Base-by-base conservation (phyloP, 2,797 vertebrate genomes). In the Hemibagrus guttatus region DNA sequence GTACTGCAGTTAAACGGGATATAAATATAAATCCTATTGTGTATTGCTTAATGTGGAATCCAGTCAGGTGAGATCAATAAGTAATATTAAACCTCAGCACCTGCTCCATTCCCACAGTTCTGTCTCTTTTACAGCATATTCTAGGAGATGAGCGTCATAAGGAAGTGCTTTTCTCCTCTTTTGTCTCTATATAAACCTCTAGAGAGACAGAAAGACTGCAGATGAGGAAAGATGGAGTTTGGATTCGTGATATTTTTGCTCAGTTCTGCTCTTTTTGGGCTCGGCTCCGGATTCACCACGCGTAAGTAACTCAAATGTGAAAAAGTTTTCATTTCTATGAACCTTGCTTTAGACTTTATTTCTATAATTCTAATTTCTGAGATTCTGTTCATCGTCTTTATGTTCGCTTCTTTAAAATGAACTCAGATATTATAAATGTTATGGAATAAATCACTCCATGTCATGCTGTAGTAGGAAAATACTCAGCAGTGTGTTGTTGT, bases 221-320 rank as follows among this genome's bases (percentile, higher is more conserved):
- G 68, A 23, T 71, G 66, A 83, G 52, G 16, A 23, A 84, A 39
- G 82, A 84, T 84, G 82, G 82, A 84, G 49, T 72, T 72, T 8
- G 54, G 19, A 84, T n/a, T 39, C 1, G 2, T 84, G 76, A 26
- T 61, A 6, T 42, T 35, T 23, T 3, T 80, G 1, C 76, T 80
- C 31, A 7, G 54, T 31, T 26, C 52, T 19, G 19, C 46, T 69
- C 42, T 68, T 52, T 2, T 54, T 0, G 26, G 28, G 81, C 63
- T 2, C n/a, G 6, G n/a, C 64, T 26, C 46, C 12, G 81, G 46
- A 12, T 56, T 21, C 81, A 68, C 81, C 7, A 14, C 19, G 2
- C 0, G 81, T 83, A 69, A 83, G 81, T 80, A 4, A 49, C 28
- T 66, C 19, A 6, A 58, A 21, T 19, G 58, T 7, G 58, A 6